Evolutionary conservation across 2,888 invertebrate genomes (phyloP).

Genomic region (Limnephilus lunatus): DNA sequence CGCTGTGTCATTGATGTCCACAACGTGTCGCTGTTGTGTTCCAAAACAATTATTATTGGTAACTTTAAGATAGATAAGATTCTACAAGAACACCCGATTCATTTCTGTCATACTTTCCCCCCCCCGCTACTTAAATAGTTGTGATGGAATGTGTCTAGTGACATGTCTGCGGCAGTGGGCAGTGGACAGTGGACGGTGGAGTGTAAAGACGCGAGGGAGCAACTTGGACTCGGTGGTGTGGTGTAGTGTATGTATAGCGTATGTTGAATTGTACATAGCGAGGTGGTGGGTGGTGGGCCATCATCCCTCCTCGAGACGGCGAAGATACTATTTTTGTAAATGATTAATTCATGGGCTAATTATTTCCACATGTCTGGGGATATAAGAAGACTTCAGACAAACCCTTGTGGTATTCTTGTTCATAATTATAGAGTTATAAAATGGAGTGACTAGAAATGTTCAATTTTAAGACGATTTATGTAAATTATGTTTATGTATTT

Average conservation of each 20-base stretch:
- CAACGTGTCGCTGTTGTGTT: neutral
- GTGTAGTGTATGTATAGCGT: neutral
- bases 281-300: neutral
- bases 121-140: neutral
- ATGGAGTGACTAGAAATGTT: slow-evolving; percentile 17
- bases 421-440: slow-evolving; percentile 2
- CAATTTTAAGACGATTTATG: neutral
- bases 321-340: neutral
- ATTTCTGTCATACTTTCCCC: neutral
- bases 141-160: neutral
- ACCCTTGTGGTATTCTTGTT: neutral
- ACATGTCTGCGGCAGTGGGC: neutral
- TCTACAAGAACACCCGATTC: neutral
- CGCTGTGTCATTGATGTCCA: slow-evolving; percentile 17
- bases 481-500: neutral
- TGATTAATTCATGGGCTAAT: neutral
- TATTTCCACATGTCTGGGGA: neutral
- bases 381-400: neutral
- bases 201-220: neutral
- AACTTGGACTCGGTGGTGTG: neutral
- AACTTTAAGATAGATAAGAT: neutral
- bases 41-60: neutral
- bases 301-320: neutral
- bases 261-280: neutral
- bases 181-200: neutral